These are phyloP conservation scores for Zapornia atra DNA, from an alignment of 2,113 vertebrate species.

Conservation along the genomic window DNA sequence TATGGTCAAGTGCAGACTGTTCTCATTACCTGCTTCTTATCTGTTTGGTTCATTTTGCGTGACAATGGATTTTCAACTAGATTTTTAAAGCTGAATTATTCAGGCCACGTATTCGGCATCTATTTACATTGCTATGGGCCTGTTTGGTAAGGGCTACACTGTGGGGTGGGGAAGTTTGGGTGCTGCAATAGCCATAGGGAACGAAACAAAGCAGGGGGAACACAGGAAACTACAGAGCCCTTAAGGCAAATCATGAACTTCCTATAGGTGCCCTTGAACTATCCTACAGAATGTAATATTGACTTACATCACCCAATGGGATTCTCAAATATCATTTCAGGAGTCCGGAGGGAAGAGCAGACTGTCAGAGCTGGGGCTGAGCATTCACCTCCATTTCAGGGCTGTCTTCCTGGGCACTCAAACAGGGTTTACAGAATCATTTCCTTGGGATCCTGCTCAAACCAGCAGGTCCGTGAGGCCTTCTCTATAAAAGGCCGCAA, in stretches of 20 bases:
- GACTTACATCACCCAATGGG: background rate
- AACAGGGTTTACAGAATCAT: background rate
- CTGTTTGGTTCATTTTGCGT: conserved; percentile 27
- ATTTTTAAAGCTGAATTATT: conserved; percentile 53
- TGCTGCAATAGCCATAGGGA: background rate
- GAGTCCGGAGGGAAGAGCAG: background rate
- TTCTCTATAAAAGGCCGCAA: background rate
- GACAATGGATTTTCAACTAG: conserved; percentile 29
- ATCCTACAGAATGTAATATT: background rate
- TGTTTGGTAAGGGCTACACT: background rate
- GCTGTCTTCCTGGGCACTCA: background rate
- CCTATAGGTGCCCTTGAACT: background rate
- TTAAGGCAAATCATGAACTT: background rate
- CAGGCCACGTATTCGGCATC: background rate
- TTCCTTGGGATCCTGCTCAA: background rate
- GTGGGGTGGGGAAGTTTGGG: background rate
- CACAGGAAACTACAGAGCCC: background rate
- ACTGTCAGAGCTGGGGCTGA: background rate
- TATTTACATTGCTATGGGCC: conserved; percentile 9
- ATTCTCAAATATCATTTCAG: background rate
- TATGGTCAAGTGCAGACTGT: background rate
- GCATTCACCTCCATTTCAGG: background rate
- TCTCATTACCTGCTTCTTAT: conserved; percentile 39
- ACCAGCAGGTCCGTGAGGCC: background rate
- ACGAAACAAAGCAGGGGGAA: background rate